Evolutionary conservation across 2,888 invertebrate genomes (phyloP).

Genomic region (Meteorus cinctellus): DNA sequence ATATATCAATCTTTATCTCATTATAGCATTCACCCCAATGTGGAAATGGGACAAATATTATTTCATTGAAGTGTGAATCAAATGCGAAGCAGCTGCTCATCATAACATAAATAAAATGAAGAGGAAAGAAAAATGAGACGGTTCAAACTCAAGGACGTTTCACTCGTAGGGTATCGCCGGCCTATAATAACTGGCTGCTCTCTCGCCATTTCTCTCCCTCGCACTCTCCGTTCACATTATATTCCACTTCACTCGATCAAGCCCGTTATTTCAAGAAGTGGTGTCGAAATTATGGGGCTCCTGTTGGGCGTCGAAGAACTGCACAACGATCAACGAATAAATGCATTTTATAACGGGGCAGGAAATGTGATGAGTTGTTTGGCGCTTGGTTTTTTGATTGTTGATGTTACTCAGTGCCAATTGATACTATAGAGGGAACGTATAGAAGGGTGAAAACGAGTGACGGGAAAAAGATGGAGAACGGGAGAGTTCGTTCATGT

Average conservation of each 20-base stretch:
- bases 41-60: not conserved
- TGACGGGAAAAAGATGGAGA: not conserved
- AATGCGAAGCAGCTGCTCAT: not conserved
- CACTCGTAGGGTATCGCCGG: not conserved
- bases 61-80: slow-evolving; percentile 8
- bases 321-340: slow-evolving; percentile 30
- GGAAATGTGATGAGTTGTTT: slow-evolving; percentile 56
- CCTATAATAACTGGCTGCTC: not conserved
- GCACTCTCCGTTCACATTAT: not conserved
- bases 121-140: not conserved
- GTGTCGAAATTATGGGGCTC: slow-evolving; percentile 19
- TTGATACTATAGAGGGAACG: slow-evolving; percentile 35
- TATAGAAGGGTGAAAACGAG: not conserved
- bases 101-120: not conserved
- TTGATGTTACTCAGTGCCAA: slow-evolving; percentile 61
- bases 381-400: slow-evolving; percentile 57
- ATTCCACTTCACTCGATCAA: slow-evolving; percentile 11
- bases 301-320: slow-evolving; percentile 8
- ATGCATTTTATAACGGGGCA: slow-evolving; percentile 43
- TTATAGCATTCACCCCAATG: not conserved
- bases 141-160: not conserved
- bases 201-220: not conserved
- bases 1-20: slow-evolving; percentile 8
- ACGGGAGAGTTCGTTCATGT: slow-evolving; percentile 55
- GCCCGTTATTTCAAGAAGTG: slow-evolving; percentile 26